Base-by-base conservation (phyloP, 2,888 invertebrate genomes). In the Eupithecia inturbata region DNA sequence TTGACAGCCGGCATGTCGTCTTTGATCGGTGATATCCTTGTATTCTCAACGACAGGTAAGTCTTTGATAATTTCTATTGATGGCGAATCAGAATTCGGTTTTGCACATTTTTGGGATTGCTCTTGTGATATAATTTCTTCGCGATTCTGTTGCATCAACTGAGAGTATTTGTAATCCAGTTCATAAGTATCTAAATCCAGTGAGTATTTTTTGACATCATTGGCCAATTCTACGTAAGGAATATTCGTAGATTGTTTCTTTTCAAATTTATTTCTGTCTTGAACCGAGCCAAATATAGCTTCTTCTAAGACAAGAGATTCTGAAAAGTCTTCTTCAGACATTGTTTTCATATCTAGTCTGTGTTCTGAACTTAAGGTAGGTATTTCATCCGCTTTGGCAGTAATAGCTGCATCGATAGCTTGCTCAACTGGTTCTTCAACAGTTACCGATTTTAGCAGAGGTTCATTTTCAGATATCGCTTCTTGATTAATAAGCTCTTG, bases 211-310 rank as follows among this genome's bases (percentile, higher is more conserved):
- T 93, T 94, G 2, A 90, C 77, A 80, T 93, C 93, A 70, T 92
- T 89, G 33, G 87, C 78, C 26, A 94, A 82, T 74, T 86, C 88
- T 78, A 86, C 81, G 73, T 92, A 93, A 6, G 92, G 90, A 77
- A 91, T 87, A 72, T 80, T 80, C 0, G 77, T 68, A 71, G 67
- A 57, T 75, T 80, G 83, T 28, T 82, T 85, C 45, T 81, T 84
- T 22, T 82, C 79, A 53, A 71, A 64, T 82, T 82, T 88, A 74
- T 88, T 95, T 63, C 96, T 90, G 81, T 95, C 92, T 91, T 96
- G 95, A 16, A 96, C 95, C 14, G 96, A 96, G 63, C 96, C 96
- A 84, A 96, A 96, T 78, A 96, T 95, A 3, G 93, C 95, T 88
- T 95, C 94, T 87, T 96, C 95, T 19, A 93, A 73, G 68, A 88